Percentiles rank a stretch among this genome's conserved stretches.
Conservation (phyloP, 1,140 invertebrate genomes). For the Diprion similis region DNA sequence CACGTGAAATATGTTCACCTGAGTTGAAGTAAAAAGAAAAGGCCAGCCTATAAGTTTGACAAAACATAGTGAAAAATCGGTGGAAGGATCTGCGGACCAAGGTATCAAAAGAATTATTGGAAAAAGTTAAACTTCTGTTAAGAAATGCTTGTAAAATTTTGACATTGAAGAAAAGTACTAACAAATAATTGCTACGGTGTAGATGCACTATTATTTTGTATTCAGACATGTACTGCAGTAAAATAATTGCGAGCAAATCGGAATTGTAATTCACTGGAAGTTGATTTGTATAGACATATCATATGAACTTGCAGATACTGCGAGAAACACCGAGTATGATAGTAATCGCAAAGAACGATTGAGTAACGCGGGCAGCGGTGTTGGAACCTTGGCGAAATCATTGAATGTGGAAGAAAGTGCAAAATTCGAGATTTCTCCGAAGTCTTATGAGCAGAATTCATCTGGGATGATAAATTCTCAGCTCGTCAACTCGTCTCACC, state of each 20-base stretch:
- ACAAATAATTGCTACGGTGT: no score
- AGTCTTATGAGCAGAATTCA: not conserved
- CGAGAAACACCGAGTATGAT: not conserved
- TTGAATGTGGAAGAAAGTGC: not conserved
- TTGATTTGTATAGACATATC: not conserved
- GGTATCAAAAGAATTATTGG: no score
- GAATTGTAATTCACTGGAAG: not conserved
- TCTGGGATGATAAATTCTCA: not conserved
- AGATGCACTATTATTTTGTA: no score
- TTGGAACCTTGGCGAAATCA: not conserved
- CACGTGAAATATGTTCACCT: no score
- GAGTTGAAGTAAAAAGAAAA: no score
- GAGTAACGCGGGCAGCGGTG: not conserved
- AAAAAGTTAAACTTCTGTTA: no score
- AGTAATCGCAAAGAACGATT: not conserved
- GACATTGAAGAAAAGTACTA: no score
- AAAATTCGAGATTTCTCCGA: not conserved
- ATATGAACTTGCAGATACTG: constrained; percentile 1
- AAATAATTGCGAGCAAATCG: not conserved
- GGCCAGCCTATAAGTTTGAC: no score
- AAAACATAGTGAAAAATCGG: no score
- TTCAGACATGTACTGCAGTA: no score
- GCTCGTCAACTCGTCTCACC: not conserved
- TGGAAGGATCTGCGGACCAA: no score
- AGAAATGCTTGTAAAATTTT: no score